Evolutionary conservation across 2,797 vertebrate species (phyloP).

Genomic region (Pogoniulus pusillus): DNA sequence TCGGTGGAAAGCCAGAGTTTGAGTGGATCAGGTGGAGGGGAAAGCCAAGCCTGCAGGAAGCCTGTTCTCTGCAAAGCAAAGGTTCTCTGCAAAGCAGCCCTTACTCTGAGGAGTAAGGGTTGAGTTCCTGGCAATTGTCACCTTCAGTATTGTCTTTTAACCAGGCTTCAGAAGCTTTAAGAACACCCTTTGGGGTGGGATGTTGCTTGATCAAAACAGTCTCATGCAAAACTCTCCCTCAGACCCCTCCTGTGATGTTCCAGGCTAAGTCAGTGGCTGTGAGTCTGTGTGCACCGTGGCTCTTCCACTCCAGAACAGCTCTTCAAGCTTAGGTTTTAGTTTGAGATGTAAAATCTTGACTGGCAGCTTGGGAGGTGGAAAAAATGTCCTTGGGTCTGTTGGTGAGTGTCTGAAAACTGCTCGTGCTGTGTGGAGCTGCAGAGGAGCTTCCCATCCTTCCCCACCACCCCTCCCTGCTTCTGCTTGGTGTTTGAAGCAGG

Average conservation of each 20-base stretch:
- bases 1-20: accelerated
- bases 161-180: not conserved
- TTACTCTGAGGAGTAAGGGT: not conserved
- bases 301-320: not conserved
- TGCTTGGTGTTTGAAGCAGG: not conserved
- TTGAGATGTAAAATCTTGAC: not conserved
- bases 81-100: too few species aligned
- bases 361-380: not conserved
- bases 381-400: not conserved
- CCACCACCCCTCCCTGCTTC: accelerated
- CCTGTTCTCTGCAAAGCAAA: accelerated
- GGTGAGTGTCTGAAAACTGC: not conserved
- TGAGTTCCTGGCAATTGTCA: accelerated
- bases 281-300: not conserved
- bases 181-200: not conserved
- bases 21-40: not conserved
- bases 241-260: not conserved
- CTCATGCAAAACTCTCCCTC: accelerated
- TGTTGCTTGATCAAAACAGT: not conserved
- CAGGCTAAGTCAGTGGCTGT: not conserved
- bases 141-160: not conserved
- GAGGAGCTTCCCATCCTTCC: not conserved
- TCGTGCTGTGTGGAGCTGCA: not conserved
- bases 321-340: not conserved
- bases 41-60: not conserved